phyloP scores from a whole-genome alignment of 2,888 invertebrate species.

The Ochropleura leucogaster region DNA sequence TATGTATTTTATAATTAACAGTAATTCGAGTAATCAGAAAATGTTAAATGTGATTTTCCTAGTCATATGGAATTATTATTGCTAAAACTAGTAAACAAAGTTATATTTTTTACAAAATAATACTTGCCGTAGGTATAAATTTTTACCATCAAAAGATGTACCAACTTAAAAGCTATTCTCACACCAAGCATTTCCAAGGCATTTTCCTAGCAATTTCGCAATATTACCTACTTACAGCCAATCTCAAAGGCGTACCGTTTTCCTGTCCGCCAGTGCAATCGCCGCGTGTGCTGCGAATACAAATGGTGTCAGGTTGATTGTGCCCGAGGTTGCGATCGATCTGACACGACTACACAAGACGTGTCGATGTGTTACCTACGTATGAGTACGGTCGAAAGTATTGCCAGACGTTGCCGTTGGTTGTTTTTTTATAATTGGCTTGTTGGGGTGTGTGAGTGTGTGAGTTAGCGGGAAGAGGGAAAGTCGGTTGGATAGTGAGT shows the following conservation, averaged over 20 bases:
- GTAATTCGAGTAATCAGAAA: neutral
- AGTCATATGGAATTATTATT: neutral
- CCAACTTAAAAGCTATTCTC: neutral
- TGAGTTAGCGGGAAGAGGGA: constrained; percentile 11
- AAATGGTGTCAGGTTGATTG: constrained; percentile 68
- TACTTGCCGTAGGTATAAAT: too few species aligned
- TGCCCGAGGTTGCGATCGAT: constrained; percentile 69
- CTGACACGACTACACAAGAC: constrained; percentile 63
- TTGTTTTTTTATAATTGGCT: constrained; percentile 43
- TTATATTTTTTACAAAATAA: too few species aligned
- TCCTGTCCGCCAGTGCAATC: constrained; percentile 65
- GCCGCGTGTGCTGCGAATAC: constrained; percentile 71
- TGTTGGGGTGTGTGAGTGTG: constrained; percentile 19
- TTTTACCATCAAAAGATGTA: too few species aligned
- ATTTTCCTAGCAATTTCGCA: constrained; percentile 7
- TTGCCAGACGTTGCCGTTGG: constrained; percentile 29
- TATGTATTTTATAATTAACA: neutral
- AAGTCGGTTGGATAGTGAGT: constrained; percentile 2
- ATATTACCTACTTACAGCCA: constrained; percentile 20
- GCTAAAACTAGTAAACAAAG: neutral
- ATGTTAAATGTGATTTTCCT: neutral
- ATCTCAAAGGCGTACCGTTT: constrained; percentile 40
- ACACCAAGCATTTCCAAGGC: neutral
- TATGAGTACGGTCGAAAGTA: constrained; percentile 24
- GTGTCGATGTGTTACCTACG: constrained; percentile 64